A percentile compares a stretch with the other conserved stretches of the same genome.
These are phyloP conservation scores for Augochlorella aurata DNA, from an alignment of 2,888 invertebrate genomes.

Conservation along the genomic window DNA sequence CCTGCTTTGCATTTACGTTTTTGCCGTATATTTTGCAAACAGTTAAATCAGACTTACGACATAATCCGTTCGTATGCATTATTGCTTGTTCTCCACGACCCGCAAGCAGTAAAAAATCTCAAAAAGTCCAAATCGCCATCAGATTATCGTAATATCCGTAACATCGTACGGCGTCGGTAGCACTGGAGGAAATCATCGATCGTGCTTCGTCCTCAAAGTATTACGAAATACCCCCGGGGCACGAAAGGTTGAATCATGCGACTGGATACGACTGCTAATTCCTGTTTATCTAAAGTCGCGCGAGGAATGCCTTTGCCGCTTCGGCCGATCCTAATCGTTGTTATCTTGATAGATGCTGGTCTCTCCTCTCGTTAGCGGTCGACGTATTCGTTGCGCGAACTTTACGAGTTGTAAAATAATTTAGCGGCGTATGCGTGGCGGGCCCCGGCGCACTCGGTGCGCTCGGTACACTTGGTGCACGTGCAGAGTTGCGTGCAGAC, in stretches of 20 bases:
- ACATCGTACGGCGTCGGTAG: too few species aligned
- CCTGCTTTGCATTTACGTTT: too few species aligned
- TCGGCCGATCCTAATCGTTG: conserved; percentile 66
- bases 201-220: too few species aligned
- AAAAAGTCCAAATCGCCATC: not conserved
- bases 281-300: conserved; percentile 13
- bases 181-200: too few species aligned
- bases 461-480: conserved; percentile 30
- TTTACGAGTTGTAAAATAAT: conserved; percentile 71
- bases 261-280: conserved; percentile 15
- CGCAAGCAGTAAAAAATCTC: too few species aligned
- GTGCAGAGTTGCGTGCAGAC: conserved; percentile 56
- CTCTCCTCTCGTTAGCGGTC: conserved; percentile 71
- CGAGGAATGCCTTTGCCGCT: not conserved
- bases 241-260: too few species aligned
- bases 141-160: too few species aligned
- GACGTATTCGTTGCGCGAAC: conserved; percentile 66
- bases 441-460: not conserved
- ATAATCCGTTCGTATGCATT: too few species aligned
- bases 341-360: conserved; percentile 68
- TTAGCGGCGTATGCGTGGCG: conserved; percentile 40
- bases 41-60: too few species aligned
- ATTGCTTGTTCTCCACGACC: too few species aligned
- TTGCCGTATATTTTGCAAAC: too few species aligned
- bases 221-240: too few species aligned